These are phyloP conservation scores for Dryas iulia DNA, from an alignment of 1,140 invertebrate genomes.

Conservation along the genomic window DNA sequence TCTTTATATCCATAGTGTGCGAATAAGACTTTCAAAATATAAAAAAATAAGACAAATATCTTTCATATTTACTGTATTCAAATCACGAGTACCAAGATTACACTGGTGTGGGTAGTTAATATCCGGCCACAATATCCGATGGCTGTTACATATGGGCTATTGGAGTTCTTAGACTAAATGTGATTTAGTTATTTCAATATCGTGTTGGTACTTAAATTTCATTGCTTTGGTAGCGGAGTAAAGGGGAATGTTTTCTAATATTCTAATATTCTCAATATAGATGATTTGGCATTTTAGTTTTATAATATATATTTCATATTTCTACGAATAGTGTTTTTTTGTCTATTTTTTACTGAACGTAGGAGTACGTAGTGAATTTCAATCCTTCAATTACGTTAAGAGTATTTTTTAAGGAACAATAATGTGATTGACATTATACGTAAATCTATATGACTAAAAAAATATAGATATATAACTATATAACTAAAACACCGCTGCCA, in stretches of 20 bases:
- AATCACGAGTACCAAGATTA: constrained; percentile 29
- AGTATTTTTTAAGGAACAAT: too few relatives aligned
- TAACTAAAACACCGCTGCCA: too few relatives aligned
- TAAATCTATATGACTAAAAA: too few relatives aligned
- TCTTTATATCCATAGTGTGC: too few relatives aligned
- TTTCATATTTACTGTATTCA: neutral
- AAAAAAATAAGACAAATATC: neutral
- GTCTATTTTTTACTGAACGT: too few relatives aligned
- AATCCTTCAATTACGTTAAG: too few relatives aligned
- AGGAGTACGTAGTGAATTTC: too few relatives aligned
- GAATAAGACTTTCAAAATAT: too few relatives aligned
- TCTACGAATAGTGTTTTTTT: too few relatives aligned
- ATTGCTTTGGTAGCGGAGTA: constrained; percentile 30
- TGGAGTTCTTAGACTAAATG: constrained; percentile 17
- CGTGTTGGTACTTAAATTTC: constrained; percentile 60
- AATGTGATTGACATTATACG: too few relatives aligned
- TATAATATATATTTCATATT: neutral
- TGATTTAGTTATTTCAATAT: constrained; percentile 69
- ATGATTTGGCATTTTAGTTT: neutral
- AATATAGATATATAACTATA: too few relatives aligned
- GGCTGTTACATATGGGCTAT: constrained; percentile 20
- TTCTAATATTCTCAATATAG: neutral
- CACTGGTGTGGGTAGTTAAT: constrained; percentile 39
- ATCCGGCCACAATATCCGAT: constrained; percentile 33
- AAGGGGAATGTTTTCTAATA: neutral